Evolutionary conservation across 2,797 vertebrate genomes (phyloP).

Genomic region (Linurgus olivaceus): DNA sequence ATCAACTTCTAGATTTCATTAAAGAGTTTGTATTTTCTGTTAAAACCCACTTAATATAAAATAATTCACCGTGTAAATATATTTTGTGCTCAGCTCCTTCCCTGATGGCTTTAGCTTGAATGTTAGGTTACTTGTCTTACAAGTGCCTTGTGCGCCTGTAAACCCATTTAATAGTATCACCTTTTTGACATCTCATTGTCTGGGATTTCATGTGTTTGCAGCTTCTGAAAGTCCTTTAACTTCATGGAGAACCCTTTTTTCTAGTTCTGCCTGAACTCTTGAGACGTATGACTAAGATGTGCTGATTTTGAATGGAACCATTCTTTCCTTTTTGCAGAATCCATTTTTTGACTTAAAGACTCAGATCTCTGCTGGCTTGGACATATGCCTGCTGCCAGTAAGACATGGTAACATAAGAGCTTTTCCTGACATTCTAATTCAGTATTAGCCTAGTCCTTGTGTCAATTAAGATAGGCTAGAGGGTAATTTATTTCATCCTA

Average conservation of each 20-base stretch:
- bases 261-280: not conserved
- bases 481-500: not conserved
- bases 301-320: not conserved
- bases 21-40: not conserved
- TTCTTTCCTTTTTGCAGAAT: not conserved
- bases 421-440: not conserved
- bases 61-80: not conserved
- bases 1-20: not conserved
- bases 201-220: not conserved
- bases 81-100: not conserved
- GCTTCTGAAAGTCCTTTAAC: not conserved
- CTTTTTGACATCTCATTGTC: not conserved
- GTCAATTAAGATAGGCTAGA: not conserved
- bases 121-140: not conserved
- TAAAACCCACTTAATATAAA: not conserved
- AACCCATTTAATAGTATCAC: not conserved
- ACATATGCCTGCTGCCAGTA: not conserved
- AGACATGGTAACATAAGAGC: not conserved
- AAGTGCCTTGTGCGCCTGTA: not conserved
- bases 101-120: not conserved
- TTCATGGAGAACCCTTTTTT: not conserved
- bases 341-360: not conserved
- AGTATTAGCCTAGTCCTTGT: not conserved
- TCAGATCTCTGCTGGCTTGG: not conserved
- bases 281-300: not conserved